Evolutionary conservation across 2,797 vertebrate genomes (phyloP), one percentile per base, ranked within the genome.

Genomic region (Lagocephalus sceleratus): DNA sequence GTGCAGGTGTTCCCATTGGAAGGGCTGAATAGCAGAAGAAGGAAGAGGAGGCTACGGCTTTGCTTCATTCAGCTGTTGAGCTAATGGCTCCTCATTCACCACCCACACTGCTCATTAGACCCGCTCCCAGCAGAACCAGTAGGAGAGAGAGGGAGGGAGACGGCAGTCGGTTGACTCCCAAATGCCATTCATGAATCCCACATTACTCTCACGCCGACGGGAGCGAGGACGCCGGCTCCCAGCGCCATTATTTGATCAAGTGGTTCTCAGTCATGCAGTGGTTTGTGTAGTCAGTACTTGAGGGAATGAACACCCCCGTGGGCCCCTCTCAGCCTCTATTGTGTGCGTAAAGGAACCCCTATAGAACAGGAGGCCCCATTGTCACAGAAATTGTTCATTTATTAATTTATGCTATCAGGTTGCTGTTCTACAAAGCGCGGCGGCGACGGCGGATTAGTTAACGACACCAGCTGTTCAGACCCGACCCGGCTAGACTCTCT

Each of bases 341-440:
- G 83, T 87, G 73, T 75, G 71, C 76, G 79, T 68, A 83, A 85
- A 83, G 82, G 82, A 83, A 78, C 69, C 81, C 82, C 69, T 29
- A 32, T 82, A 75, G 76, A 83, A 74, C 74, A 76, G 65, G 72
- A 73, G 83, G 60, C 63, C 72, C 73, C 51, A 56, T 75, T 74
- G 75, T 67, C 65, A 63, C 40, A 76, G 62, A 81, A 83, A 87
- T 83, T 85, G 78, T 87, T 86, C 85, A 83, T 86, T 85, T 90
- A 90, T 91, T 88, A 89, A 90, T 90, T 88, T 79, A 83, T 71
- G 78, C 75, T 87, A 89, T 91, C 89, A 73, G 69, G 85, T 88
- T 90, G 84, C 75, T 90, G 88, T 90, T 90, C 86, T 85, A 84
- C 79, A 89, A 85, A 90, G 85, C 85, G 81, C 48, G 15, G 70